A percentile compares a stretch with the other conserved stretches of the same genome.
These are phyloP conservation scores for Drosophila robusta DNA, from an alignment of 2,888 invertebrate species.

Conservation along the genomic window DNA sequence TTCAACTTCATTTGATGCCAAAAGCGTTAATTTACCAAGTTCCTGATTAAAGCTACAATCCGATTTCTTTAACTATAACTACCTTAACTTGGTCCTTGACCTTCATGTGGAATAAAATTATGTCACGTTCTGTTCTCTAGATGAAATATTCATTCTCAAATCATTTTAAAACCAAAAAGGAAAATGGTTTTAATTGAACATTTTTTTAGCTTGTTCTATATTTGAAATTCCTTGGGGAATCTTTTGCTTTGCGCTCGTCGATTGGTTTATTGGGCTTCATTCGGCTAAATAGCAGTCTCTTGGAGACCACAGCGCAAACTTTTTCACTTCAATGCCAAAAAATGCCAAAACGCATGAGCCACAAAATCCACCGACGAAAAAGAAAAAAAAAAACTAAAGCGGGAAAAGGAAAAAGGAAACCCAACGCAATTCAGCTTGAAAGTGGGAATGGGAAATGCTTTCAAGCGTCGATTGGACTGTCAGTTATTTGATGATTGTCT, in stretches of 20 bases:
- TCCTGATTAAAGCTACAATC: background rate
- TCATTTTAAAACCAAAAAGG: no score
- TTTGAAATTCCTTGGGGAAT: background rate
- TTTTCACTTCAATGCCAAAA: slow-evolving; percentile 4
- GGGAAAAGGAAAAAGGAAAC: slow-evolving; percentile 9
- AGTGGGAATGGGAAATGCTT: slow-evolving; percentile 37
- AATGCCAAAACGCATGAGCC: slow-evolving; percentile 7
- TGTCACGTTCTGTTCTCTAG: no score
- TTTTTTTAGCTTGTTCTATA: background rate
- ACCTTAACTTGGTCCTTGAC: background rate
- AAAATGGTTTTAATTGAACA: no score
- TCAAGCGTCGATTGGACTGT: slow-evolving; percentile 64
- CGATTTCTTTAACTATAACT: background rate
- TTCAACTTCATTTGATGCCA: no score
- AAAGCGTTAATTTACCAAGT: background rate
- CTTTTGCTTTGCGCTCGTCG: background rate
- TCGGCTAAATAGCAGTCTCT: slow-evolving; percentile 11
- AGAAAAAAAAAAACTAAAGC: background rate
- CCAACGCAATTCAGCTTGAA: slow-evolving; percentile 28
- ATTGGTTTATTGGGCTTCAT: slow-evolving; percentile 6
- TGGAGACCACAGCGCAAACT: slow-evolving; percentile 26
- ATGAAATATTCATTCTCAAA: no score
- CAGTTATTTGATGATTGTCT: slow-evolving; percentile 68
- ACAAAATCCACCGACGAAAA: slow-evolving; percentile 5
- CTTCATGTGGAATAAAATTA: background rate